These are phyloP conservation scores for Centropus unirufus DNA, from an alignment of 2,113 vertebrate species.

Conservation along the genomic window DNA sequence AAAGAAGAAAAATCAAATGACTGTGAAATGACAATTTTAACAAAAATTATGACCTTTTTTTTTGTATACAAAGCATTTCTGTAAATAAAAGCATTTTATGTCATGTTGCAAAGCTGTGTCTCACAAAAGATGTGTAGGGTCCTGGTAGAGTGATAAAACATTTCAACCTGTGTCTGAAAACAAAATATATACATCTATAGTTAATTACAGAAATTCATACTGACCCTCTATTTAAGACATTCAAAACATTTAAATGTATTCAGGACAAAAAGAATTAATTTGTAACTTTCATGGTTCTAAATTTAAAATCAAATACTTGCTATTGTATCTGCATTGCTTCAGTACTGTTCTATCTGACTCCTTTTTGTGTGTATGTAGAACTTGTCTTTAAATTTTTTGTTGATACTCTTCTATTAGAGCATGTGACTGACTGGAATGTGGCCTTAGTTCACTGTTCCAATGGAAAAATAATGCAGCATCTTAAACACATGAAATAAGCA, in stretches of 20 bases:
- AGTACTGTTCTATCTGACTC: background rate
- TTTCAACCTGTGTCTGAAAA: background rate
- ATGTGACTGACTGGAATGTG: background rate
- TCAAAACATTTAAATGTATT: background rate
- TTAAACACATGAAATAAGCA: background rate
- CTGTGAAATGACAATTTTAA: background rate
- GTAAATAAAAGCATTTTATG: background rate
- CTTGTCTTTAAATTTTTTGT: background rate
- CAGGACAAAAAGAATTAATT: background rate
- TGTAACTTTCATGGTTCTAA: background rate
- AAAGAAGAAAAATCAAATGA: background rate
- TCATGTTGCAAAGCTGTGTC: background rate
- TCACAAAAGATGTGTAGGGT: background rate
- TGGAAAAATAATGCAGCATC: background rate
- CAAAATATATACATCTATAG: background rate
- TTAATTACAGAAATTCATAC: background rate
- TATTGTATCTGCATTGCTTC: background rate
- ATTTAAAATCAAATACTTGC: background rate
- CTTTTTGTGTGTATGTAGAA: background rate
- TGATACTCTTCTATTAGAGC: background rate
- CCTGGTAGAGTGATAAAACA: background rate
- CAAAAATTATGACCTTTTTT: background rate
- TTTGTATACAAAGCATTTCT: background rate
- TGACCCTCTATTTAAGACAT: background rate
- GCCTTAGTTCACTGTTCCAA: background rate